Evolutionary conservation across 92 coral and sea anemone genomes (phyloP).

Genomic region (Porites divaricata): DNA sequence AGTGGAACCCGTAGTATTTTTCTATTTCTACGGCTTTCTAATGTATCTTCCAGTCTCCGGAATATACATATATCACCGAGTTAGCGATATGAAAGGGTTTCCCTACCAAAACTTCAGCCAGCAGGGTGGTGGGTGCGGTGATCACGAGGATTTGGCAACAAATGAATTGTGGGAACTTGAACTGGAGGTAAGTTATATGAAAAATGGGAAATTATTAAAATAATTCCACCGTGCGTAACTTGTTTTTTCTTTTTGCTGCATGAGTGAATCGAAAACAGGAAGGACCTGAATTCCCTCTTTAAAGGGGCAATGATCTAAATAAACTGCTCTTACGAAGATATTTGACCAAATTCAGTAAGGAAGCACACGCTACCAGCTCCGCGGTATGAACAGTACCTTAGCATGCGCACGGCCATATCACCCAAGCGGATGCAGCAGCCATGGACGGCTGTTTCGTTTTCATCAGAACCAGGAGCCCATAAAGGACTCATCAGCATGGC

Average conservation of each 20-base stretch:
- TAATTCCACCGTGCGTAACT: not conserved
- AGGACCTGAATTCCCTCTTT: too few species aligned
- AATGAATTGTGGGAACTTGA: slow-evolving; percentile 14
- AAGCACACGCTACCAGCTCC: too few species aligned
- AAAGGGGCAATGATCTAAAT: too few species aligned
- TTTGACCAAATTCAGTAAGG: too few species aligned
- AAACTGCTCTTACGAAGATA: too few species aligned
- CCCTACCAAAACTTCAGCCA: slow-evolving; percentile 46
- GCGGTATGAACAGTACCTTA: too few species aligned
- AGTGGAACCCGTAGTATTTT: slow-evolving; percentile 79
- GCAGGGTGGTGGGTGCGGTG: slow-evolving; percentile 8
- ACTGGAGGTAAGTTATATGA: slow-evolving; percentile 10
- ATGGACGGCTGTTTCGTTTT: too few species aligned
- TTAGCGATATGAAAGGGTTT: slow-evolving; percentile 75
- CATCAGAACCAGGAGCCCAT: too few species aligned
- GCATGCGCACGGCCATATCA: too few species aligned
- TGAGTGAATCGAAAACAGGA: not conserved
- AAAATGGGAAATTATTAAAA: not conserved
- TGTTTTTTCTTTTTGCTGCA: not conserved
- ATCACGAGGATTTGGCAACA: not conserved
- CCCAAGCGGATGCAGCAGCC: too few species aligned
- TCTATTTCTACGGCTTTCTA: slow-evolving; percentile 75
- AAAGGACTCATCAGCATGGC: too few species aligned
- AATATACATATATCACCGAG: slow-evolving; percentile 75
- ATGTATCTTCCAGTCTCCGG: slow-evolving; percentile 67